Conservation (phyloP, 2,113 vertebrate genomes). For the Xiphias gladius region DNA sequence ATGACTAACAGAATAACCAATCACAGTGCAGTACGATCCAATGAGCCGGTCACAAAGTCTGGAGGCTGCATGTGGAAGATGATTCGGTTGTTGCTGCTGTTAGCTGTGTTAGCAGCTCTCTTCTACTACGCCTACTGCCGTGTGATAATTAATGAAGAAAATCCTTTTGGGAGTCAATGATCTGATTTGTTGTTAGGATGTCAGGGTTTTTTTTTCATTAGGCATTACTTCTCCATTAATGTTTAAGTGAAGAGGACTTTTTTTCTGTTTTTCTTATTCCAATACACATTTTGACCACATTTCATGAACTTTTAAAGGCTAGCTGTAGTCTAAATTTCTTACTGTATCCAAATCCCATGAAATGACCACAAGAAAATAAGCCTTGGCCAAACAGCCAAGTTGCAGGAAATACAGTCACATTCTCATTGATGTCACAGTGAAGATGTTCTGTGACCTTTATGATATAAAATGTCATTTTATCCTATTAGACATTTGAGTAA, state of each 20-base stretch:
- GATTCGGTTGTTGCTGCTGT: conserved; percentile 69
- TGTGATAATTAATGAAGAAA: conserved; percentile 53
- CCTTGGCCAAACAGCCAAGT: too few species aligned
- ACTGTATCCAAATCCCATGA: not conserved
- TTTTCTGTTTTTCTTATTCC: not conserved
- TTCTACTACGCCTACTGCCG: conserved; percentile 71
- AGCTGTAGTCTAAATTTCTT: not conserved
- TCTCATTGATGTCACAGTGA: too few species aligned
- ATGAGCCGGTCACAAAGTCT: conserved; percentile 30
- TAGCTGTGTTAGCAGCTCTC: conserved; percentile 62
- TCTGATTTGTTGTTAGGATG: not conserved
- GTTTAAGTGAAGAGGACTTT: not conserved
- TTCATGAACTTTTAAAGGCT: not conserved
- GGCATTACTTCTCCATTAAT: not conserved
- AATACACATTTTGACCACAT: not conserved
- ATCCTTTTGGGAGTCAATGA: conserved; percentile 42
- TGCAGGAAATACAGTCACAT: too few species aligned
- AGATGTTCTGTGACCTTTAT: too few species aligned
- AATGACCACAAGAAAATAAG: not conserved
- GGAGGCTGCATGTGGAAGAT: conserved; percentile 47
- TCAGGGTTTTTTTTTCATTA: not conserved
- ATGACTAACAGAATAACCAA: conserved; percentile 41
- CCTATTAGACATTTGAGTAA: too few species aligned
- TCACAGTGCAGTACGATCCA: conserved; percentile 49
- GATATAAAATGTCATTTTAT: too few species aligned